Evolutionary conservation across 1,140 invertebrate species (phyloP), one percentile per base, ranked within the genome.

Genomic region (Microplitis demolitor): DNA sequence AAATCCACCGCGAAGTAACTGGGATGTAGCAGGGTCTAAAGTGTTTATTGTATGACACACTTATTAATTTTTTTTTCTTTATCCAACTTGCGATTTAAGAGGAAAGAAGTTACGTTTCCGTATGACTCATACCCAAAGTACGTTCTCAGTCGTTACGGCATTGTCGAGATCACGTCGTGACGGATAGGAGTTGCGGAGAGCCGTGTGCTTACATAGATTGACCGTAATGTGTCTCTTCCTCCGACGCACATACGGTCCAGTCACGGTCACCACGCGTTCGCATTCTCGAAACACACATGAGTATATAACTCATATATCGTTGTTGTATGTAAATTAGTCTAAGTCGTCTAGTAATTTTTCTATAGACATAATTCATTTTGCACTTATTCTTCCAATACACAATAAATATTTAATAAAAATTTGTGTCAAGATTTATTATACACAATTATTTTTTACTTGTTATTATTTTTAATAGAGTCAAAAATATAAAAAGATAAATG

Each of bases 201-300:
- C 66, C 75, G 74, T 67, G 66, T 74, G 73, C 73, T 74, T 74
- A 74, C 73, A 76, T 81, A 84, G 83, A 85, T 85, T 85, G 82
- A 83, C 74, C 78, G 77, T 85, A 85, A 85, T 85, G 78, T 80
- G 84, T 63, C 79, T 84, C 84, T 85, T 85, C 84, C 84, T 85
- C 83, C 80, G 81, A 84, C 80, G 82, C 78, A 84, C 76, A 83
- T 83, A 83, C 79, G 84, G 82, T 84, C 83, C 79, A 85, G 82
- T 84, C 83, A 84, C 82, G 80, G 80, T 83, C 82, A 84, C 80
- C 76, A 77, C 74, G 63, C 73, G 72, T 73, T 69, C 58, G 64
- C 69, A 61, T 67, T 72, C 64, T 72, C 56, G 24, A 72, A 66
- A 72, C 63, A 73, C 58, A 45, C 11, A 24, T 45, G 45, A 61